Percentiles rank a stretch among this genome's conserved stretches.
These are phyloP conservation scores for Leptoclinus maculatus DNA, from an alignment of 2,797 vertebrate genomes.

Conservation along the genomic window DNA sequence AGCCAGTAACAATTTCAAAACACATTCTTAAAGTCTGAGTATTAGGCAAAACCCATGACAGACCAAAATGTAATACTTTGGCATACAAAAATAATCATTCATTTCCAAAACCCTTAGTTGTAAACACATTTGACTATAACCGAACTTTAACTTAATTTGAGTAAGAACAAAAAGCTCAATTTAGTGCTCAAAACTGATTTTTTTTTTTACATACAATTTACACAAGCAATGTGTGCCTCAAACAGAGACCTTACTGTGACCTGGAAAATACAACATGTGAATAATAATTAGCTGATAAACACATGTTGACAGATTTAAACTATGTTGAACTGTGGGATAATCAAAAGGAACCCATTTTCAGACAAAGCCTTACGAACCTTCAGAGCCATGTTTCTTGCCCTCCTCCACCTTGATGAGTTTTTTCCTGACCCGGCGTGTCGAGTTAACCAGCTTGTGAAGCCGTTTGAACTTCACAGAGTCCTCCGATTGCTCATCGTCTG, in stretches of 20 bases:
- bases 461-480: conserved; percentile 98
- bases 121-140: not conserved
- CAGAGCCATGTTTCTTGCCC: conserved; percentile 91
- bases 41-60: conserved; percentile 39
- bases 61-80: not conserved
- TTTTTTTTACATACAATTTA: not conserved
- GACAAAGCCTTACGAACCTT: conserved; percentile 86
- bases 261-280: not conserved
- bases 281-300: not conserved
- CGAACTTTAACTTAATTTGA: not conserved
- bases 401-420: conserved; percentile 98
- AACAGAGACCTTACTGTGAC: not conserved
- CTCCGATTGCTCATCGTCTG: conserved; percentile 97
- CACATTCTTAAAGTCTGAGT: conserved; percentile 52
- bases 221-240: not conserved
- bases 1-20: conserved; percentile 35
- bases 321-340: not conserved
- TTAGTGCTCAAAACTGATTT: not conserved
- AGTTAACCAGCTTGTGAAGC: conserved; percentile 98
- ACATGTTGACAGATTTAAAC: not conserved
- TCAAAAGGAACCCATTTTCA: not conserved
- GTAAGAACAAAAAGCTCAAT: not conserved
- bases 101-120: conserved; percentile 3
- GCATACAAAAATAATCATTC: not conserved
- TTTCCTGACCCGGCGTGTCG: conserved; percentile 95